Percentiles rank a stretch among this genome's conserved stretches.
Evolutionary conservation across 2,113 vertebrate genomes (phyloP).

Genomic region (Dissostichus mawsoni): DNA sequence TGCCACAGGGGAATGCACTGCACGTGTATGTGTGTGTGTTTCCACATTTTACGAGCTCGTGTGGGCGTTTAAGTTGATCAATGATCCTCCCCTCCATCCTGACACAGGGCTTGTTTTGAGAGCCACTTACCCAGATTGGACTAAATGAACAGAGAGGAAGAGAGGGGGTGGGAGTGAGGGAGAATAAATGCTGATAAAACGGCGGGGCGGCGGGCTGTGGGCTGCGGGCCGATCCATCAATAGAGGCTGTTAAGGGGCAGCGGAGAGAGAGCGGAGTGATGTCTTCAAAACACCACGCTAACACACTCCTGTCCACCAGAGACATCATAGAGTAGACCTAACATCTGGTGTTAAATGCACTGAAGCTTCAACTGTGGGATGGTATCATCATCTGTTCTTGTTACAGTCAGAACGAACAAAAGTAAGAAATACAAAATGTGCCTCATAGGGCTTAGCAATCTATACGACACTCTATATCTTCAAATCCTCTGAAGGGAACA

Average conservation of each 20-base stretch:
- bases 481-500: too few species aligned
- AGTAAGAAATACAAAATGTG: too few species aligned
- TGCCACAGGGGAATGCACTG: too few species aligned
- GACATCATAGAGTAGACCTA: too few species aligned
- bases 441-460: too few species aligned
- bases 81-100: constrained; percentile 20
- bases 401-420: too few species aligned
- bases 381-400: too few species aligned
- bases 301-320: background rate
- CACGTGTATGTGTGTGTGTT: background rate
- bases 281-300: constrained; percentile 11
- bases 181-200: constrained; percentile 32
- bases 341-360: too few species aligned
- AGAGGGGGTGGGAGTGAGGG: background rate
- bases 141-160: constrained; percentile 29
- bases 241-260: constrained; percentile 19
- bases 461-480: too few species aligned
- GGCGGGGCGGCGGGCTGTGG: background rate
- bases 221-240: constrained; percentile 37
- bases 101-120: constrained; percentile 31
- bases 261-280: background rate
- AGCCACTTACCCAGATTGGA: constrained; percentile 62
- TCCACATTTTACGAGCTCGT: constrained; percentile 6
- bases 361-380: too few species aligned
- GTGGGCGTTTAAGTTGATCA: constrained; percentile 41